Percentiles rank a stretch among this genome's conserved stretches.
These are phyloP conservation scores for Dione vanillae DNA, from an alignment of 2,888 invertebrate species.

Conservation along the genomic window DNA sequence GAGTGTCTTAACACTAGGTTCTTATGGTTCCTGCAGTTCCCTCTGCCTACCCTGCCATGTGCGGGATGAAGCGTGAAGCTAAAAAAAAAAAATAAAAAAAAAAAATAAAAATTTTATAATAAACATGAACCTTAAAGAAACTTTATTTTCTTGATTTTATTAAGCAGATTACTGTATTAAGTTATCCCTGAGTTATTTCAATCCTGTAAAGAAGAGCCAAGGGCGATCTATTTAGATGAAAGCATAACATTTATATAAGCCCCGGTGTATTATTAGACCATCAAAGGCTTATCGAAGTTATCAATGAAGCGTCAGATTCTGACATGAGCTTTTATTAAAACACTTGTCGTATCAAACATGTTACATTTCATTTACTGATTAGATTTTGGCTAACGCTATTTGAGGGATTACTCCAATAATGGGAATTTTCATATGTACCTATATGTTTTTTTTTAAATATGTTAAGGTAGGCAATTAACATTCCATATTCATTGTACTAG, in stretches of 20 bases:
- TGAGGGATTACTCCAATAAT: background rate
- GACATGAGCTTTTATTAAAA: conserved; percentile 35
- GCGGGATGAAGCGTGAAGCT: too few species aligned
- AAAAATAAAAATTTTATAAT: too few species aligned
- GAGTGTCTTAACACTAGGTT: too few species aligned
- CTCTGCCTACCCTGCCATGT: too few species aligned
- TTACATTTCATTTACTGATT: conserved; percentile 32
- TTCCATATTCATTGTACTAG: too few species aligned
- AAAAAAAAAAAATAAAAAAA: too few species aligned
- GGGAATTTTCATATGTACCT: background rate
- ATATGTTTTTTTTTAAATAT: too few species aligned
- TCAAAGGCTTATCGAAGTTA: conserved; percentile 37
- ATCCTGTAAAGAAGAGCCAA: conserved; percentile 3
- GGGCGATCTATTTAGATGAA: conserved; percentile 4
- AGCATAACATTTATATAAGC: background rate
- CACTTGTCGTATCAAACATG: conserved; percentile 31
- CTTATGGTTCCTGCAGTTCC: too few species aligned
- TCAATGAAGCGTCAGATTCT: conserved; percentile 32
- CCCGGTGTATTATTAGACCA: conserved; percentile 25
- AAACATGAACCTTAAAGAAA: too few species aligned
- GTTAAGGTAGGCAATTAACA: too few species aligned
- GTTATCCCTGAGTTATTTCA: background rate
- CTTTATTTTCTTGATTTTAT: too few species aligned
- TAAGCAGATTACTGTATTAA: background rate
- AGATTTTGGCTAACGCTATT: conserved; percentile 22